These are phyloP conservation scores for Lasioglossum baleicum DNA, from an alignment of 1,140 invertebrate genomes.

Conservation along the genomic window DNA sequence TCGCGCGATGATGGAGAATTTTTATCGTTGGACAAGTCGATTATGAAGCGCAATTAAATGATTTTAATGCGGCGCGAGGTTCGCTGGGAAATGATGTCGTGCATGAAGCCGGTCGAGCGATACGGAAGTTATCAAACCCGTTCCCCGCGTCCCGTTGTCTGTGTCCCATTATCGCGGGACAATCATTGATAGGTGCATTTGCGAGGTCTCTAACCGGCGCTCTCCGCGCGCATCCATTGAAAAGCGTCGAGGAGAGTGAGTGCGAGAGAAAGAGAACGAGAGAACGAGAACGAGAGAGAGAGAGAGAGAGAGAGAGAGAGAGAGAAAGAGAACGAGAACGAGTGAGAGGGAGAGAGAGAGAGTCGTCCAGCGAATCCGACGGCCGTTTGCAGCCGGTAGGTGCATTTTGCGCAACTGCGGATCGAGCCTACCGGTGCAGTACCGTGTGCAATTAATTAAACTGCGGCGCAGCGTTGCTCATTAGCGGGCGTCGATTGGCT, in stretches of 20 bases:
- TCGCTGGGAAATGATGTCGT: not conserved
- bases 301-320: no score
- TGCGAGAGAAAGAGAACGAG: no score
- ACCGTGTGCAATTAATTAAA: slow-evolving; percentile 62
- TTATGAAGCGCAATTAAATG: not conserved
- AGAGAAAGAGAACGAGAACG: no score
- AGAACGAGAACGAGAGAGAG: no score
- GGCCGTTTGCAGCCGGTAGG: not conserved
- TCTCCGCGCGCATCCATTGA: not conserved
- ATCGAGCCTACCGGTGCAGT: slow-evolving; percentile 50
- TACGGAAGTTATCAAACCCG: not conserved
- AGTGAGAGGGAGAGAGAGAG: no score
- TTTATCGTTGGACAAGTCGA: no score
- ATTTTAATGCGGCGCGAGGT: not conserved
- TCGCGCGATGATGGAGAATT: no score
- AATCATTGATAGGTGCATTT: not conserved
- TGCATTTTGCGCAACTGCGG: slow-evolving; percentile 58
- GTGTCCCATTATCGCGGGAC: not conserved
- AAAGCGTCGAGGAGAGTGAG: not conserved
- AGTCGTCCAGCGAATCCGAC: no score
- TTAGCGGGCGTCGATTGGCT: slow-evolving; percentile 66
- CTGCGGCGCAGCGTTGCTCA: slow-evolving; percentile 59
- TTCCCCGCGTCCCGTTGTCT: not conserved
- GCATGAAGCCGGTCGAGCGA: not conserved
- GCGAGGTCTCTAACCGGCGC: slow-evolving; percentile 2